Base-by-base conservation (phyloP, 2,113 vertebrate species). In the Pluvianellus socialis region DNA sequence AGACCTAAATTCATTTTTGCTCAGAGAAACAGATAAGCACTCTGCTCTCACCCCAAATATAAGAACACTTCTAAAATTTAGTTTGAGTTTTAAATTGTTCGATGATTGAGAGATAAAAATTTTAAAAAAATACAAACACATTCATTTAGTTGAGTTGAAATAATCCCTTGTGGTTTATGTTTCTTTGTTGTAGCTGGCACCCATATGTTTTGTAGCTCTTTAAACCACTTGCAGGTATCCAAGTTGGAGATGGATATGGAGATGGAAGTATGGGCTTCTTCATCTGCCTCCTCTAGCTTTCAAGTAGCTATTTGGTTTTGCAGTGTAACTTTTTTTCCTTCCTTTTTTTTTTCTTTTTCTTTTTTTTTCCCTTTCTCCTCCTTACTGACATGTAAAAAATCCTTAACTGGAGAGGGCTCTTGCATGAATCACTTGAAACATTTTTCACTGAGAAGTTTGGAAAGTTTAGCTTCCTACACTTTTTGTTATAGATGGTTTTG, bases 341-440 rank as follows among this genome's bases (percentile, higher is more conserved):
- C 5, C 19, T 4, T 8, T 38, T 26, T 22, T 28, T 15, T 4
- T 15, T n/a, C 27, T 35, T 22, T 16, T 3, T 19, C 27, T 23
- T 3, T 3, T 4, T 32, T 17, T 30, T 61, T 20, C 2, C 1
- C 5, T 7, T 13, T 21, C 4, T 90, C 19, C 9, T 49, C 17
- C 33, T 58, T 71, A 50, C 32, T 83, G 45, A 55, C 21, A 23
- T 18, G 10, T 63, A 26, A n/a, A 83, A 88, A 68, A 18, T 42
- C 5, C 28, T 73, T 12, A 68, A 5, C 14, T 70, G 15, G 38
- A 33, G 3, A 27, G 12, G 24, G 6, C 2, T 86, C 8, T 93
- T 82, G 8, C 19, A 32, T 56, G 20, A 82, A 38, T 56, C 85
- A 59, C 32, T 7, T 3, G 1, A 56, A 58, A 20, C 7, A 6